These are phyloP conservation scores for Rhinogobio ventralis DNA, from an alignment of 2,797 vertebrate genomes.

Conservation along the genomic window DNA sequence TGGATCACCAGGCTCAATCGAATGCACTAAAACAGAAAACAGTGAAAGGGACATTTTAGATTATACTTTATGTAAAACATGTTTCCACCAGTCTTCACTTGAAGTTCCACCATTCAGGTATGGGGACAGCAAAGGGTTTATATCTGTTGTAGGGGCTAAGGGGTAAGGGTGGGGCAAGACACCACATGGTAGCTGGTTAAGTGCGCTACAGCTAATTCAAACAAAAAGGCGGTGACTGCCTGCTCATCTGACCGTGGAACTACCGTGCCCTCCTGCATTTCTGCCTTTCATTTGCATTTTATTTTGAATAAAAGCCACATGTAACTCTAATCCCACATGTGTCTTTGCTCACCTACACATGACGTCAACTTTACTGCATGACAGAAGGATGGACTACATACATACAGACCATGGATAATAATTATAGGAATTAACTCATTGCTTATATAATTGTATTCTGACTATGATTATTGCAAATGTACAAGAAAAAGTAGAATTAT, in stretches of 20 bases:
- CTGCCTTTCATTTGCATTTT: constrained; percentile 20
- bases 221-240: neutral
- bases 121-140: neutral
- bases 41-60: constrained; percentile 11
- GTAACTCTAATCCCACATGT: neutral
- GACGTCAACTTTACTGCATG: neutral
- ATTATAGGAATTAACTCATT: neutral
- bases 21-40: constrained; percentile 76
- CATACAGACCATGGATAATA: neutral
- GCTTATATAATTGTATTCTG: neutral
- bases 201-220: neutral
- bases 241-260: neutral
- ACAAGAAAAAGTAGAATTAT: neutral
- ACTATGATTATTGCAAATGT: neutral
- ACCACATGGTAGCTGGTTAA: neutral
- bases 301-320: constrained; percentile 12
- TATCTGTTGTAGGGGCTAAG: neutral
- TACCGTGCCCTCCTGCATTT: neutral
- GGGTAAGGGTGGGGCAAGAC: neutral
- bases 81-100: neutral
- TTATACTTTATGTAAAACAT: neutral
- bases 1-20: constrained; percentile 92
- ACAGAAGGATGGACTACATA: neutral
- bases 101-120: neutral
- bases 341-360: neutral